phyloP scores from a whole-genome alignment of 2,797 vertebrate species.

The Acipenser ruthenus region DNA sequence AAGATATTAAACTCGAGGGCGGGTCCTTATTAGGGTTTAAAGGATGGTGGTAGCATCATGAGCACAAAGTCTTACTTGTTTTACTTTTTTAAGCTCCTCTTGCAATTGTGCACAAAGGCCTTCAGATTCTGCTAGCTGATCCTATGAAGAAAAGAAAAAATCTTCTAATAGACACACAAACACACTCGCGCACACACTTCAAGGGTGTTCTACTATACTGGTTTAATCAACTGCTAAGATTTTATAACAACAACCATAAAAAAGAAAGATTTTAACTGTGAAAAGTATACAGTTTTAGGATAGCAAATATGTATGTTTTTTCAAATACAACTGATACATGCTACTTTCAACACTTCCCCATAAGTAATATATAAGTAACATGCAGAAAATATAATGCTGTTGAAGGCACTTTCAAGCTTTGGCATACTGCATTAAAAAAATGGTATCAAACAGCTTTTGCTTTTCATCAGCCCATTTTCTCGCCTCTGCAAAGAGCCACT shows the following conservation, averaged over 20 bases:
- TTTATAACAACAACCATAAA: not conserved
- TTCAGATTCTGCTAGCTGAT: slow-evolving; percentile 71
- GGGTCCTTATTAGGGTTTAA: no score
- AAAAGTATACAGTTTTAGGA: slow-evolving; percentile 5
- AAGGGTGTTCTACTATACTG: not conserved
- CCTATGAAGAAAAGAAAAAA: slow-evolving; percentile 45
- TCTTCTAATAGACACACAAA: not conserved
- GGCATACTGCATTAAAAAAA: no score
- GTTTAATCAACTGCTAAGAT: not conserved
- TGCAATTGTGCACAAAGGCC: slow-evolving; percentile 61
- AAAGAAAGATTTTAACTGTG: not conserved
- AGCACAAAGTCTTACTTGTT: slow-evolving; percentile 57
- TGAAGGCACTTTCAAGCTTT: no score
- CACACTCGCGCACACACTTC: not conserved
- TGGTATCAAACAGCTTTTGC: no score
- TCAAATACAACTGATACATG: not conserved
- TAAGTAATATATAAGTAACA: no score
- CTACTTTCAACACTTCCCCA: no score
- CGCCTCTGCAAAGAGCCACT: no score
- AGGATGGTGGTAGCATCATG: no score
- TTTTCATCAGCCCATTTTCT: no score
- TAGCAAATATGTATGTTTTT: slow-evolving; percentile 7
- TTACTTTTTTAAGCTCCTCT: slow-evolving; percentile 69
- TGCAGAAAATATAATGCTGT: no score
- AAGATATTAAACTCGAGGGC: no score